phyloP scores from a whole-genome alignment of 2,888 invertebrate species.

The Enoplolaimus lenunculus region DNA sequence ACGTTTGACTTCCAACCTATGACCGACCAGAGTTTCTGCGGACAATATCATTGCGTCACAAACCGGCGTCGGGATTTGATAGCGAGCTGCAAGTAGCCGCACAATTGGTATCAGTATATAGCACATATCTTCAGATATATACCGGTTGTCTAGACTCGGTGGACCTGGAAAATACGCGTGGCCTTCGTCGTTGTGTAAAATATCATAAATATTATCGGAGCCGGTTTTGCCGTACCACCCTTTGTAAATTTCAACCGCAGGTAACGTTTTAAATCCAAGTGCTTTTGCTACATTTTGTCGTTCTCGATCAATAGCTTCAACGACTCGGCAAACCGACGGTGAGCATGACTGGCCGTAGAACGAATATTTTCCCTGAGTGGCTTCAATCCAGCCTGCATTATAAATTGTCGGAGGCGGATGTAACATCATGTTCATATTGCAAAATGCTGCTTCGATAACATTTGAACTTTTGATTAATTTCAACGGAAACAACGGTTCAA shows the following conservation, averaged over 20 bases:
- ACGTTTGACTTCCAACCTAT: no score
- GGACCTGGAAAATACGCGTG: slow-evolving; percentile 21
- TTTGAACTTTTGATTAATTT: slow-evolving; percentile 10
- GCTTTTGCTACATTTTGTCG: slow-evolving; percentile 9
- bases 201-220: slow-evolving; percentile 19
- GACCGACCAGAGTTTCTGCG: no score
- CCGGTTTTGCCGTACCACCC: slow-evolving; percentile 21
- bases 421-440: slow-evolving; percentile 21
- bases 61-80: no score
- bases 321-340: slow-evolving; percentile 14
- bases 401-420: slow-evolving; percentile 18
- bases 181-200: slow-evolving; percentile 18
- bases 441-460: slow-evolving; percentile 17
- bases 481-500: slow-evolving; percentile 17
- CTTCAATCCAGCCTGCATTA: slow-evolving; percentile 21
- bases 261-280: slow-evolving; percentile 3
- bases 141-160: no score
- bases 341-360: slow-evolving; percentile 19
- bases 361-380: slow-evolving; percentile 10
- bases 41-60: no score
- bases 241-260: slow-evolving; percentile 14
- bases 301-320: slow-evolving; percentile 19
- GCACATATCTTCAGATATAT: no score
- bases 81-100: no score
- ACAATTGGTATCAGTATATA: no score